A percentile compares a stretch with the other conserved stretches of the same genome.
These are phyloP conservation scores for Strongylocentrotus purpuratus DNA, from an alignment of 35 echinoderm and acorn worm genomes.

Conservation along the genomic window DNA sequence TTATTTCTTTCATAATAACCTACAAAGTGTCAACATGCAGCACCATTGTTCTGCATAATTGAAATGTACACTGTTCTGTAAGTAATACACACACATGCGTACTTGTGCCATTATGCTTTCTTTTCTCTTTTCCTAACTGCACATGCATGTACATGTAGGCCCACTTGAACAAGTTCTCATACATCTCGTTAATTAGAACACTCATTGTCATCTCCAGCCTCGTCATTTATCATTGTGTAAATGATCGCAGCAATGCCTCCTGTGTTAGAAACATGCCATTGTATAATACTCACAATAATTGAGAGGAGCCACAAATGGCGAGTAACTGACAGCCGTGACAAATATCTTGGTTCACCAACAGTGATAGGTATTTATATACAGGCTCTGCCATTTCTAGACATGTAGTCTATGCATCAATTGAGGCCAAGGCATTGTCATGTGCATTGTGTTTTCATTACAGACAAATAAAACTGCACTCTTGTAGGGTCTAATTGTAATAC, in stretches of 20 bases:
- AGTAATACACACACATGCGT: too few species aligned
- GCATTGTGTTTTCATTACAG: neutral
- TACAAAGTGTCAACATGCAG: too few species aligned
- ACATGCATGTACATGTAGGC: neutral
- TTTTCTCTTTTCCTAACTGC: neutral
- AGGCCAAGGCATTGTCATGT: neutral
- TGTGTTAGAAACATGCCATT: constrained; percentile 5
- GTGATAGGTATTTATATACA: neutral
- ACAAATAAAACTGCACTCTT: neutral
- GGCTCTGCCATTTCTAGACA: neutral
- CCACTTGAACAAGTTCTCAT: neutral
- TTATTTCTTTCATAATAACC: too few species aligned
- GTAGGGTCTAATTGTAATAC: neutral
- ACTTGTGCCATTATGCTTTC: too few species aligned
- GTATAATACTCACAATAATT: neutral
- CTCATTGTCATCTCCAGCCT: neutral
- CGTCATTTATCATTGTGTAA: neutral
- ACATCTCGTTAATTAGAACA: neutral
- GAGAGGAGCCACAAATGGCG: neutral
- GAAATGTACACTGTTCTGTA: too few species aligned
- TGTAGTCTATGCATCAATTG: neutral
- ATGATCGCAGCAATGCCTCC: neutral
- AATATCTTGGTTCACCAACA: constrained; percentile 11
- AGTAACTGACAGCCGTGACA: neutral
- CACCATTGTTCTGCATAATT: too few species aligned